Conservation (phyloP, 2,888 invertebrate genomes). For the Cetonia aurata region DNA sequence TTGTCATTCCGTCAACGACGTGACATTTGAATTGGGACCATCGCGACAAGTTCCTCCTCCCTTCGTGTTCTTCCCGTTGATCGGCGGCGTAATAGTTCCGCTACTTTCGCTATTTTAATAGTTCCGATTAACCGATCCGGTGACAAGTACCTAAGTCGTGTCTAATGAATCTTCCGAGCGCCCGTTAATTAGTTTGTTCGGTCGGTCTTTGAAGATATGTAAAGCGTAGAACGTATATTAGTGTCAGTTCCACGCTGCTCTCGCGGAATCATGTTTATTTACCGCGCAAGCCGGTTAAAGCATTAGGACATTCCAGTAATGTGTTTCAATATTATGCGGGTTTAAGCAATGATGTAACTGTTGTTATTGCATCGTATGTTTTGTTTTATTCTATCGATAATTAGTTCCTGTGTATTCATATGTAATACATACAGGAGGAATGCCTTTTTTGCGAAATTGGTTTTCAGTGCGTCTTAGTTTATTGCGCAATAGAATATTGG, state of each 20-base stretch:
- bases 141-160: too few species aligned
- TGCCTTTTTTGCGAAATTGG: neutral
- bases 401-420: conserved; percentile 8
- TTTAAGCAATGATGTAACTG: conserved; percentile 30
- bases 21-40: conserved; percentile 35
- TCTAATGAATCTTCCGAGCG: too few species aligned
- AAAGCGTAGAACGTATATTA: neutral
- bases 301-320: conserved; percentile 22
- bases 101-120: neutral
- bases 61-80: neutral
- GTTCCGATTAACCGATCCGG: conserved; percentile 9
- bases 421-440: too few species aligned
- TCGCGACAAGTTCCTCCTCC: conserved; percentile 9
- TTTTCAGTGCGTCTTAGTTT: neutral
- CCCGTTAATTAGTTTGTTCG: too few species aligned
- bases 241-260: conserved; percentile 2
- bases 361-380: conserved; percentile 17
- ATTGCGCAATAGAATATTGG: conserved; percentile 7
- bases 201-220: too few species aligned
- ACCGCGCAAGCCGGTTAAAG: neutral
- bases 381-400: conserved; percentile 14
- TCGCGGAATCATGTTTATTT: conserved; percentile 1
- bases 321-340: conserved; percentile 24
- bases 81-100: neutral
- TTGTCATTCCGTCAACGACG: conserved; percentile 4